Evolutionary conservation across 2,113 vertebrate genomes (phyloP), one percentile per base, ranked within the genome.

Genomic region (Colaptes auratus): DNA sequence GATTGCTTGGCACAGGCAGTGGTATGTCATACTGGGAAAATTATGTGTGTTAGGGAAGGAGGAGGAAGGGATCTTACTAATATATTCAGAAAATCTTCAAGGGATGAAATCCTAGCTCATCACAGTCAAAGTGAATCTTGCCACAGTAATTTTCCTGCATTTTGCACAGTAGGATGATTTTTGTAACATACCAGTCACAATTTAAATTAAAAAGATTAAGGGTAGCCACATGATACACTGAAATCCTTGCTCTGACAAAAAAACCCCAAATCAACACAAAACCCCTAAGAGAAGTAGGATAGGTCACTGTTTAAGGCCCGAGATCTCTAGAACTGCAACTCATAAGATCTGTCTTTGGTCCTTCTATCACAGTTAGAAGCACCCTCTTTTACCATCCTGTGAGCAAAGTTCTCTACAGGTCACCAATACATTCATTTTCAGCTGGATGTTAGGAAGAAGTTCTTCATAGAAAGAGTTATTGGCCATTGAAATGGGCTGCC

Each of bases 171-270:
- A 77, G n/a, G 75, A 64, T 74, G 0, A 48, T 89, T 93, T 44
- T 77, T 71, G 52, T 67, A 90, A 82, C 71, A 19, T 46, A 86
- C 24, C 27, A 88, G 39, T 50, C 53, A 86, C 27, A 71, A 71
- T 82, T 72, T 71, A 85, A 85, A 94, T 91, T 89, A 88, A 83
- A 87, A 95, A 79, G 75, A 95, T 71, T 74, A 82, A 86, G 60
- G 16, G 21, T 48, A 95, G 63, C 35, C 48, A 91, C n/a, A 48
- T 39, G 15, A 88, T 75, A 83, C 36, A 75, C 31, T 92, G n/a
- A 92, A 70, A 17, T 83, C 7, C 30, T 82, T 66, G 73, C 71
- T 36, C 66, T 59, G 36, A 42, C 66, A 53, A 30, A 52, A 18
- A 23, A 39, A 35, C 42, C 82, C 39, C 44, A 86, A 89, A 42